These are phyloP conservation scores for Calameuta filiformis DNA, from an alignment of 2,888 invertebrate genomes.

Conservation along the genomic window DNA sequence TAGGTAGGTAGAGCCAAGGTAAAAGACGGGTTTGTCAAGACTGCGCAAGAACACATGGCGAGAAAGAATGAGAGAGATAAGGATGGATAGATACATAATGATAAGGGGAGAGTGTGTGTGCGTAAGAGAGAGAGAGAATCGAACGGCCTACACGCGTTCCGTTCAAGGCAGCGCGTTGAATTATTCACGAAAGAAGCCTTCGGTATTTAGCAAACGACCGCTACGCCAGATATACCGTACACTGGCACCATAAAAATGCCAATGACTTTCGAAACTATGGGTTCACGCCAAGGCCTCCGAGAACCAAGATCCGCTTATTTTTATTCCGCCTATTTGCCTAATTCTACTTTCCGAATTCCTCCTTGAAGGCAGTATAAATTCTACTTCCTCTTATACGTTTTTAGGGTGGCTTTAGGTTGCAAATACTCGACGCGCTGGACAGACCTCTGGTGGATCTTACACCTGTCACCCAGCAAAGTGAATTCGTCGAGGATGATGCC, in stretches of 20 bases:
- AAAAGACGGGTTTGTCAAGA: too few species aligned
- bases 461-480: constrained; percentile 81
- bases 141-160: constrained; percentile 49
- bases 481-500: constrained; percentile 84
- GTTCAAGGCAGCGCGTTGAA: constrained; percentile 55
- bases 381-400: constrained; percentile 49
- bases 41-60: too few species aligned
- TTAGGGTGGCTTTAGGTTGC: constrained; percentile 91
- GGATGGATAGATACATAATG: not conserved
- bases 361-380: too few species aligned
- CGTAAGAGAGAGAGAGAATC: constrained; percentile 24
- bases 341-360: too few species aligned
- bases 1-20: too few species aligned
- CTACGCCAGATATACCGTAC: constrained; percentile 23
- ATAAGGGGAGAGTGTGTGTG: not conserved
- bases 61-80: not conserved
- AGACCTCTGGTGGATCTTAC: constrained; percentile 87
- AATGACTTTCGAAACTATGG: constrained; percentile 43
- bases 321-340: not conserved
- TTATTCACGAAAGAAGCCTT: constrained; percentile 54
- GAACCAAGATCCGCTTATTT: not conserved
- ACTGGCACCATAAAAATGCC: constrained; percentile 31
- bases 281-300: constrained; percentile 5
- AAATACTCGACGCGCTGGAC: constrained; percentile 86
- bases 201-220: constrained; percentile 47